A percentile compares a stretch with the other conserved stretches of the same genome.
Conservation (phyloP, 2,797 vertebrate species). For the Muscicapa striata region DNA sequence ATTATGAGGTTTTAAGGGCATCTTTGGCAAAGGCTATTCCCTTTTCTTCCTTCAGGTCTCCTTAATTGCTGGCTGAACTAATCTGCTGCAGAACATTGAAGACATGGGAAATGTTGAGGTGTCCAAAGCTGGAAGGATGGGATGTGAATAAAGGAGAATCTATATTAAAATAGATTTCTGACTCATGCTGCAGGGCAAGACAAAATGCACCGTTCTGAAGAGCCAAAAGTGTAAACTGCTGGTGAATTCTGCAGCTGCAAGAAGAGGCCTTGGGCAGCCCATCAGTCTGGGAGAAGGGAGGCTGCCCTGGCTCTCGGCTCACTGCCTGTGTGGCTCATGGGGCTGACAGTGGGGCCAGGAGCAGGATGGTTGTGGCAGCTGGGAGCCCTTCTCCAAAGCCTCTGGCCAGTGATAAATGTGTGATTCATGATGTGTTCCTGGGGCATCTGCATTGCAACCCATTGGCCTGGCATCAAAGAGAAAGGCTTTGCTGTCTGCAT, state of each 20-base stretch:
- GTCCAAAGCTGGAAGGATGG: background rate
- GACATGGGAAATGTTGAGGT: background rate
- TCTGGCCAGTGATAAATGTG: background rate
- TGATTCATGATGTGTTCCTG: background rate
- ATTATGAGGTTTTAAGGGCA: background rate
- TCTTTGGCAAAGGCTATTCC: background rate
- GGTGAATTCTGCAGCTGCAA: background rate
- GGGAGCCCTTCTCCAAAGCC: background rate
- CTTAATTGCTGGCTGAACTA: background rate
- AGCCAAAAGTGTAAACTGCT: background rate
- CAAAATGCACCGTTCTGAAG: background rate
- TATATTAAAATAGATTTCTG: background rate
- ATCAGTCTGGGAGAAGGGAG: background rate
- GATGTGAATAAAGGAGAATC: background rate
- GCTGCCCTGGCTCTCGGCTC: background rate
- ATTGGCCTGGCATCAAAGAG: background rate
- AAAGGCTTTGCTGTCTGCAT: background rate
- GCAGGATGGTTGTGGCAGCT: background rate
- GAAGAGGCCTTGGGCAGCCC: background rate
- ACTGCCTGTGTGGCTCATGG: fast-evolving
- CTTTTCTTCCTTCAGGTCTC: background rate
- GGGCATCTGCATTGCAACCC: background rate
- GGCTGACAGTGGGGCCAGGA: fast-evolving
- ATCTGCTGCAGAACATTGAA: background rate
- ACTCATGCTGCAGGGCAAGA: background rate